Base-by-base conservation (phyloP, 1,140 invertebrate species). In the Stenopsyche tienmushanensis region DNA sequence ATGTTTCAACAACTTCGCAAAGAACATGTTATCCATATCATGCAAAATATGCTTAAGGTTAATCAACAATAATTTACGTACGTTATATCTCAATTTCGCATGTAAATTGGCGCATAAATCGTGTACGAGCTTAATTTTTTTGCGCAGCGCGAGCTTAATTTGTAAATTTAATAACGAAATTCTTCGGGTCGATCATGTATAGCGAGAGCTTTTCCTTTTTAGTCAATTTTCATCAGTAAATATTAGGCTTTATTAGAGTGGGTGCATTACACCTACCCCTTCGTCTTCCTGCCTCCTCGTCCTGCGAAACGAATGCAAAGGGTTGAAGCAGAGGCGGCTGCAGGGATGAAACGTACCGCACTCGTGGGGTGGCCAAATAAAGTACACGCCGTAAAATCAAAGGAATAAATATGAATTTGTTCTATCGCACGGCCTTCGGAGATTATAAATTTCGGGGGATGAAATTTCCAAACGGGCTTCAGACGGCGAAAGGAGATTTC, bases 151-250 rank as follows among this genome's bases (percentile, higher is more conserved):
- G n/a, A n/a, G n/a, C n/a, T n/a, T n/a, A n/a, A n/a, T n/a, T n/a
- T n/a, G n/a, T n/a, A n/a, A n/a, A n/a, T n/a, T n/a, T n/a, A n/a
- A n/a, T n/a, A n/a, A n/a, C n/a, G n/a, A n/a, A n/a, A n/a, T n/a
- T n/a, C n/a, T n/a, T n/a, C n/a, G n/a, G n/a, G n/a, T n/a, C n/a
- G n/a, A n/a, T n/a, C n/a, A n/a, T n/a, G n/a, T n/a, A n/a, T n/a
- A n/a, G n/a, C n/a, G n/a, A 26, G 55, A 60, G 55, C 47, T 24
- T 64, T 66, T 66, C 68, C 68, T 70, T 71, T 67, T 71, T 71
- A 71, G 65, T 67, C 63, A 67, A 71, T 71, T 71, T 71, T 71
- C 69, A 67, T 71, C 65, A 65, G 69, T 67, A 71, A 71, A 71
- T 71, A 71, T 71, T 71, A 53, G 69, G 62, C 66, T 71, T 71